Conservation (phyloP, 2,113 vertebrate genomes). For the Ibidorhyncha struthersii region DNA sequence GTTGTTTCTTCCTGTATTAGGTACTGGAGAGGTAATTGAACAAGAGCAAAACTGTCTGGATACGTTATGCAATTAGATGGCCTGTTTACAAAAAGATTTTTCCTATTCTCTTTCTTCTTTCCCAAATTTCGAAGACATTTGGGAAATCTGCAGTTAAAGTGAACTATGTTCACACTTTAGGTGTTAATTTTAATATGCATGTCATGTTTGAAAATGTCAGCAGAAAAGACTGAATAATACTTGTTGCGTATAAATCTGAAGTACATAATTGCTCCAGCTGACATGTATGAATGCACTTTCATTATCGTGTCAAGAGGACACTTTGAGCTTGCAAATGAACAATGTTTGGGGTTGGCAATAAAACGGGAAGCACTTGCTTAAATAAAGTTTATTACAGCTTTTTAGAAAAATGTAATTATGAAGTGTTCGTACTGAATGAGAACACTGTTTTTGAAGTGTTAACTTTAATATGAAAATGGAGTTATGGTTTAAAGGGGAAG, state of each 20-base stretch:
- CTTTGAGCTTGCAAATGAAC: constrained; percentile 76
- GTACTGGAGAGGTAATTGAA: not conserved
- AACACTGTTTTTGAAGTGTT: constrained; percentile 67
- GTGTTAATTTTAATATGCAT: constrained; percentile 76
- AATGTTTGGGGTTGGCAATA: constrained; percentile 76
- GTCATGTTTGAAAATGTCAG: constrained; percentile 77
- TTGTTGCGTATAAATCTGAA: constrained; percentile 71
- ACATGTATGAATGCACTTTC: constrained; percentile 82
- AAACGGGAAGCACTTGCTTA: constrained; percentile 74
- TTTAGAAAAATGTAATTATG: constrained; percentile 76
- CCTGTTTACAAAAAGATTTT: not conserved
- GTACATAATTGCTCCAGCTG: constrained; percentile 80
- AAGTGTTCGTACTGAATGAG: constrained; percentile 68
- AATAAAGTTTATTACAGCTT: constrained; percentile 80
- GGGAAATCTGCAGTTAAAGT: not conserved
- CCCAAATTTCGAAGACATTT: not conserved
- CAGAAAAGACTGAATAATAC: constrained; percentile 74
- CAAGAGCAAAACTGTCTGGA: not conserved
- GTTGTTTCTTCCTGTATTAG: not conserved
- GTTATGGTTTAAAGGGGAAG: constrained; percentile 47
- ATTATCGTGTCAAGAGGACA: constrained; percentile 83
- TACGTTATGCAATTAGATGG: not conserved
- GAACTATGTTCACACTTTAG: not conserved
- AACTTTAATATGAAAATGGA: constrained; percentile 56
- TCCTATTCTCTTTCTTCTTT: not conserved